Percentiles rank a stretch among this genome's conserved stretches.
phyloP scores from a whole-genome alignment of 2,888 invertebrate species.

The Hoplodrina ambigua region DNA sequence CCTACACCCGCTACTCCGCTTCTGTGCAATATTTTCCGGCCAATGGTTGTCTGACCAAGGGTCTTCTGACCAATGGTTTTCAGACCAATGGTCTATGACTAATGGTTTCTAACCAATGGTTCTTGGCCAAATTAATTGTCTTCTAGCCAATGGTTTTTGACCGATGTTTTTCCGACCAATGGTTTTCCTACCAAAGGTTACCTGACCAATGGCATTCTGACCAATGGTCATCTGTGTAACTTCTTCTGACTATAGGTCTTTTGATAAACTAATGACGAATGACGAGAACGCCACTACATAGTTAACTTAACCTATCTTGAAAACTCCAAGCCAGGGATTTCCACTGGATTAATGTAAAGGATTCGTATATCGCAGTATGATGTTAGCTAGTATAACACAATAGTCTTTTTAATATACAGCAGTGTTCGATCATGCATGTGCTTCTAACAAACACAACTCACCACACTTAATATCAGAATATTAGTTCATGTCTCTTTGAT shows the following conservation, averaged over 20 bases:
- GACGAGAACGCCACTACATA: no score
- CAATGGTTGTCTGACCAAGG: conserved; percentile 7
- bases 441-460: conserved; percentile 7
- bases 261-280: neutral
- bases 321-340: neutral
- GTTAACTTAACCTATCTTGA: neutral
- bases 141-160: conserved; percentile 1
- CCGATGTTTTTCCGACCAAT: neutral
- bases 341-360: neutral
- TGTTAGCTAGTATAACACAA: neutral
- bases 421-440: conserved; percentile 40
- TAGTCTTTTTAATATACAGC: conserved; percentile 11
- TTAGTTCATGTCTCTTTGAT: neutral
- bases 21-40: conserved; percentile 21
- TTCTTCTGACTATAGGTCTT: neutral
- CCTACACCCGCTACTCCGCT: conserved; percentile 15
- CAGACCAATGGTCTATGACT: conserved; percentile 5
- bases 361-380: neutral
- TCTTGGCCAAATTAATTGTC: conserved; percentile 5
- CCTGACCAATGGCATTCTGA: neutral
- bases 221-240: neutral
- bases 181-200: conserved; percentile 1
- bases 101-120: conserved; percentile 7
- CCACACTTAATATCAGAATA: neutral
- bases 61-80: conserved; percentile 3